Base-by-base conservation (phyloP, 2,888 invertebrate species). In the Dasypogon diadema region DNA sequence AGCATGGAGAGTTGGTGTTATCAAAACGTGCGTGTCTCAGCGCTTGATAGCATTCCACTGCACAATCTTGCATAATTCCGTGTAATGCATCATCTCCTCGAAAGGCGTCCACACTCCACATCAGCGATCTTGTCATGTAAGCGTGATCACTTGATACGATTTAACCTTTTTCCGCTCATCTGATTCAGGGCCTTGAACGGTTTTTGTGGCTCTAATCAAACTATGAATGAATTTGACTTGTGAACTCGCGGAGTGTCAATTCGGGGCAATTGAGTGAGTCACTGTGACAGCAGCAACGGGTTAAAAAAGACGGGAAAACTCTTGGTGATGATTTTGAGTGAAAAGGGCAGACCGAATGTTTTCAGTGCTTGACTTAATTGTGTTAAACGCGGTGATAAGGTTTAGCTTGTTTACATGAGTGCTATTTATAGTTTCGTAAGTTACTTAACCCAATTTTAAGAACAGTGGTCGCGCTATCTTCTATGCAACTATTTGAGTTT, bases 161-260 rank as follows among this genome's bases (percentile, higher is more conserved):
- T 60, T 60, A 60, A 60, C 60, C 60, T 60, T 60, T 58, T 60
- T 60, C 60, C 60, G 60, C 42, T 60, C 60, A 60, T 34, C 60
- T 60, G 34, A 60, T 12, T 60, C 58, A 8, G 12, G 60, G 60
- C 60, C 60, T 60, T 60, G 60, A 37, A 37, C 34, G 24, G 37
- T 42, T 60, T 60, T 60, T 60, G 60, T 60, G 37, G n/a, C 60
- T 16, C 37, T 37, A 34, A 60, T 60, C 34, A 60, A 60, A 60
- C 21, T 60, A 60, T 60, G 60, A 60, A 60, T 60, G 60, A 37
- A 60, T 60, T 60, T 60, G 60, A 60, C 60, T 60, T 60, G 60
- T 60, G 60, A 60, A 34, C 60, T 60, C 60, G 60, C 37, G 14
- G 60, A 26, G 60, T 60, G 42, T 37, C 60, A 60, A 60, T 60